A percentile compares a stretch with the other conserved stretches of the same genome.
Evolutionary conservation across 2,797 vertebrate genomes (phyloP).

Genomic region (Nyctibius grandis): DNA sequence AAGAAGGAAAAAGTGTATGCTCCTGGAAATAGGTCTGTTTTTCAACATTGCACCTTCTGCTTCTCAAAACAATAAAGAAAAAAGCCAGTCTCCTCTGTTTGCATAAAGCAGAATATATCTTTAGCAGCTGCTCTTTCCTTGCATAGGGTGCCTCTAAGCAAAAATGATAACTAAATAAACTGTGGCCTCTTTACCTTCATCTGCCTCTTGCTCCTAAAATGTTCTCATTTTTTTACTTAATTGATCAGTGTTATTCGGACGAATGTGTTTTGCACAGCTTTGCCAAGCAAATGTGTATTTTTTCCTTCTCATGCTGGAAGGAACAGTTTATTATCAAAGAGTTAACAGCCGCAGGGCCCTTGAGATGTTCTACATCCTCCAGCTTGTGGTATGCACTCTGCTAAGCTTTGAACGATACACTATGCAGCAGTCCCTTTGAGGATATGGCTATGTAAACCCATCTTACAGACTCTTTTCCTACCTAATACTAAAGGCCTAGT

Average conservation of each 20-base stretch:
- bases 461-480: conserved; percentile 55
- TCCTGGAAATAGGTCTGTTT: neutral
- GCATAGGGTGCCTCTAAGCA: neutral
- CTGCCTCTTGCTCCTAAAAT: neutral
- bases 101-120: neutral
- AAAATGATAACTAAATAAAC: neutral
- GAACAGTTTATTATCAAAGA: conserved; percentile 51
- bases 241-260: neutral
- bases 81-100: neutral
- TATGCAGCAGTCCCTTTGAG: conserved; percentile 48
- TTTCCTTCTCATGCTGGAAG: conserved; percentile 26
- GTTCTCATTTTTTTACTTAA: neutral
- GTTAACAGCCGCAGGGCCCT: conserved; percentile 28
- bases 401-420: conserved; percentile 48
- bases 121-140: neutral
- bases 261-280: conserved; percentile 50
- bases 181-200: neutral
- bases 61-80: conserved; percentile 19
- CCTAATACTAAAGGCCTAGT: conserved; percentile 45
- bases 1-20: neutral
- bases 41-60: neutral
- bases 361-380: conserved; percentile 65
- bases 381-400: conserved; percentile 45
- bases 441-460: conserved; percentile 61
- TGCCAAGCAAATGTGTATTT: conserved; percentile 14